Conservation (phyloP, 2,113 vertebrate species). For the Glaucomys volans region DNA sequence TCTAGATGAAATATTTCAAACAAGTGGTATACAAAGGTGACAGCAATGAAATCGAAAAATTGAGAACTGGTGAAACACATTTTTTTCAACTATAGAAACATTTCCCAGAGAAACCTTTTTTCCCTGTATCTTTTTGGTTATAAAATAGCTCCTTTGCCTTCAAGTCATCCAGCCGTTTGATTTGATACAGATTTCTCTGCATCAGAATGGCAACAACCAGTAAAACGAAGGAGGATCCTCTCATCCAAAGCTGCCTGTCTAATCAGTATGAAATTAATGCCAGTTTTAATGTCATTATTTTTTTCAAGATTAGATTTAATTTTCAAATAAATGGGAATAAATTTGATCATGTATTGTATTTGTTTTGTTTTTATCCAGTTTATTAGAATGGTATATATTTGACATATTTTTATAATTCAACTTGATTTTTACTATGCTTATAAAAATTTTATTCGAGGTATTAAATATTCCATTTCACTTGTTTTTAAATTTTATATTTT, state of each 20-base stretch:
- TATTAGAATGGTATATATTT: background rate
- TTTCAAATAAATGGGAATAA: background rate
- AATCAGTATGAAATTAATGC: background rate
- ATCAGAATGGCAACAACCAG: background rate
- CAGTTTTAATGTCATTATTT: background rate
- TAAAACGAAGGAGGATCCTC: background rate
- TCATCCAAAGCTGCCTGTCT: background rate
- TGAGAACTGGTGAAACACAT: background rate
- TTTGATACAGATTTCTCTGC: background rate
- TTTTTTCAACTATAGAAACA: background rate
- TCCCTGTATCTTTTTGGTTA: background rate
- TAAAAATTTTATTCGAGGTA: constrained; percentile 28
- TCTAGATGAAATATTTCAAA: background rate
- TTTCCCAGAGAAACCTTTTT: background rate
- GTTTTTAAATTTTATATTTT: constrained; percentile 14
- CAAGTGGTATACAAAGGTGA: background rate
- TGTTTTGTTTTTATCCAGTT: background rate
- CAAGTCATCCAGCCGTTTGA: background rate
- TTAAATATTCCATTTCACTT: constrained; percentile 43
- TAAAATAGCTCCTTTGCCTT: background rate
- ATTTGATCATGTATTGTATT: background rate
- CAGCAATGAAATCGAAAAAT: background rate
- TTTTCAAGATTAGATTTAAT: constrained; percentile 1
- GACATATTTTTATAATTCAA: constrained; percentile 8
- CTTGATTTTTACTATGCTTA: constrained; percentile 6